Evolutionary conservation across 2,888 invertebrate genomes (phyloP), one percentile per base, ranked within the genome.

Genomic region (Atethmia centrago): DNA sequence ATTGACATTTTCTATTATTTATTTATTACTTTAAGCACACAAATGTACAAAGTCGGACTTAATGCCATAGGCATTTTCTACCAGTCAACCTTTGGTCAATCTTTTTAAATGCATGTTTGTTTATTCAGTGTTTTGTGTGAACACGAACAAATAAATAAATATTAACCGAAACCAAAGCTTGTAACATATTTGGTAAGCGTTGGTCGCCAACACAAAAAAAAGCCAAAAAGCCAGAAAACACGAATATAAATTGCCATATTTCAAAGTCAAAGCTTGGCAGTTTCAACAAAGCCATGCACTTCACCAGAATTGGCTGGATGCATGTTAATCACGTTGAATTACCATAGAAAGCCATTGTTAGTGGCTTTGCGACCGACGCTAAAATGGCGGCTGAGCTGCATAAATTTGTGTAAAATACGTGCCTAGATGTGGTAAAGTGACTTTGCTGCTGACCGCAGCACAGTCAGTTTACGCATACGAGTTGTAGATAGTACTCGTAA

Each of bases 301-400:
- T 49, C 63, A 66, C 42, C 58, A 42, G 73, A 71, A 78, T 82
- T 75, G 70, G 66, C 53, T 62, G 47, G 53, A 45, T 66, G 61
- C 78, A 82, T 78, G 74, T 16, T 78, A 85, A 83, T 82, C 72
- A 66, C 51, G 70, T 31, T 42, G 62, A 75, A 85, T 85, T 83
- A 82, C 75, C 72, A 75, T 78, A 61, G 63, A 64, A 56, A 67
- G 78, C 68, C 51, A 71, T 75, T 68, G 74, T 81, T 69, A 47
- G 61, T 62, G 53, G 40, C 42, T 55, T 66, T 74, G 77, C 21
- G 72, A n/a, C 42, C 16, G 45, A 51, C 63, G 40, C 45, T 59
- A 42, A 79, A 83, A 72, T 84, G 65, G 58, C 68, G 64, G 45
- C 66, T 4, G 61, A 12, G 63, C 55, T 74, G 85, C 69, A 85